These are phyloP conservation scores for Athripsodes cinereus DNA, from an alignment of 2,888 invertebrate genomes.

Conservation along the genomic window DNA sequence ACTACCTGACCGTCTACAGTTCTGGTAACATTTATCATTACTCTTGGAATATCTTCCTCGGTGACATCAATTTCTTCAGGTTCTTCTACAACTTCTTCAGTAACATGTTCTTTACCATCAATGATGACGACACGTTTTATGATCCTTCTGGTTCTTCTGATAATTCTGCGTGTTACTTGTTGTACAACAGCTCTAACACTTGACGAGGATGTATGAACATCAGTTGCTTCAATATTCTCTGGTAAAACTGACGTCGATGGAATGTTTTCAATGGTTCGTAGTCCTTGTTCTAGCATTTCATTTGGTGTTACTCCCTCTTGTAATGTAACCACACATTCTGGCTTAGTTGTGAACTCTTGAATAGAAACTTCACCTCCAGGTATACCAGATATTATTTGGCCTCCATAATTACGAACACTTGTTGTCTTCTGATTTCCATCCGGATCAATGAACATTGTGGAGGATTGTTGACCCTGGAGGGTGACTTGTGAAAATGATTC, in stretches of 20 bases:
- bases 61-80: conserved; percentile 70
- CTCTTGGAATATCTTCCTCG: conserved; percentile 65
- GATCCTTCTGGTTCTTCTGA: conserved; percentile 67
- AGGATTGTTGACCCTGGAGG: conserved; percentile 58
- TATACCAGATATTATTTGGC: conserved; percentile 56
- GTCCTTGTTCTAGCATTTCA: conserved; percentile 37
- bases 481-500: conserved; percentile 64
- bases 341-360: conserved; percentile 60
- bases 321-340: conserved; percentile 53
- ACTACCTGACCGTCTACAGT: conserved; percentile 49
- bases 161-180: conserved; percentile 73
- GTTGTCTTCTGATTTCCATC: conserved; percentile 59
- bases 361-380: conserved; percentile 58
- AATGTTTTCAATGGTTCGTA: conserved; percentile 35
- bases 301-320: conserved; percentile 51
- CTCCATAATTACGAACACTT: conserved; percentile 58
- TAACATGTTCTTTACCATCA: conserved; percentile 77
- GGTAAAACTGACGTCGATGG: conserved; percentile 30
- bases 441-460: conserved; percentile 50
- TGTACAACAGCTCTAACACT: conserved; percentile 75
- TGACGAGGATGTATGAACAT: conserved; percentile 58
- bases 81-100: conserved; percentile 79
- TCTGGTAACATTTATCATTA: conserved; percentile 59
- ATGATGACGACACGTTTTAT: conserved; percentile 71
- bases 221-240: conserved; percentile 30